Evolutionary conservation across 2,113 vertebrate genomes (phyloP).

Genomic region (Tachuris rubrigastra): DNA sequence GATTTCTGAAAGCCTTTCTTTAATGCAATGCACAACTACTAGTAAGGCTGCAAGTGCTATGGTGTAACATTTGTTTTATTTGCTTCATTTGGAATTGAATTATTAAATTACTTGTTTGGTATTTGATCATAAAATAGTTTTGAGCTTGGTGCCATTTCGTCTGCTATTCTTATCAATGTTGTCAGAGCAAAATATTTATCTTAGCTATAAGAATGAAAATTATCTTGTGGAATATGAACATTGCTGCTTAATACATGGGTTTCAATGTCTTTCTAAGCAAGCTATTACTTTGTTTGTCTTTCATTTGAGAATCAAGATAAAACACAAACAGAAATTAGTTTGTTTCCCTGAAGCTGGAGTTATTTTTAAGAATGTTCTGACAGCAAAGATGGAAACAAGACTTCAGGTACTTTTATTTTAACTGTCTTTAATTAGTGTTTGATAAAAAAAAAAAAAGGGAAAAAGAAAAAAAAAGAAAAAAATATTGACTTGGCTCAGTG

Average conservation of each 20-base stretch:
- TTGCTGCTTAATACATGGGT: neutral
- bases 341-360: neutral
- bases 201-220: slow-evolving; percentile 22
- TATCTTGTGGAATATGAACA: slow-evolving; percentile 1
- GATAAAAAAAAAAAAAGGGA: fast-evolving
- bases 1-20: neutral
- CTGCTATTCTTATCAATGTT: neutral
- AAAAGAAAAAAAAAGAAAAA: neutral
- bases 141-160: neutral
- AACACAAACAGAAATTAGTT: slow-evolving; percentile 12
- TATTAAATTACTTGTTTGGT: slow-evolving; percentile 11
- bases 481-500: neutral
- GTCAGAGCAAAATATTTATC: neutral
- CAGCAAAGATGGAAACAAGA: neutral
- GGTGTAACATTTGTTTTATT: neutral
- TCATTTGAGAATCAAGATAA: slow-evolving; percentile 4
- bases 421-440: neutral
- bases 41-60: neutral
- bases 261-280: neutral
- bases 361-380: slow-evolving; percentile 7
- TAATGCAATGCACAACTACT: neutral
- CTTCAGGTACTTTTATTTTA: neutral
- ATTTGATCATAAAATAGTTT: neutral
- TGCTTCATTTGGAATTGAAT: neutral
- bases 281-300: slow-evolving; percentile 18